Evolutionary conservation across 2,113 vertebrate genomes (phyloP).

Genomic region (Pseudolaguvia tuberculata): DNA sequence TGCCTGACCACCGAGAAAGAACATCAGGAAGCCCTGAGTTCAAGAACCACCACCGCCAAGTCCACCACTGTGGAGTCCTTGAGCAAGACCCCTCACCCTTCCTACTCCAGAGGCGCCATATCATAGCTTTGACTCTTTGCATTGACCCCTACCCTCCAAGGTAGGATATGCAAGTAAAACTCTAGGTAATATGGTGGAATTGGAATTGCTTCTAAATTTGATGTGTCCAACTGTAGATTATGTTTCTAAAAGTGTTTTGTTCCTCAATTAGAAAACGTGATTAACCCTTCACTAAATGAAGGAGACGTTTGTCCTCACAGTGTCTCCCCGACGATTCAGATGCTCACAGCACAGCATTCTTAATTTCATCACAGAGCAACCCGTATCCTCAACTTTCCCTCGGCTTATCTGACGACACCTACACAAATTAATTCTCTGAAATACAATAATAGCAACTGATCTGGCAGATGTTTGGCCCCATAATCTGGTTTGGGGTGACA

Average conservation of each 20-base stretch:
- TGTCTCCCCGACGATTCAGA: slow-evolving; percentile 35
- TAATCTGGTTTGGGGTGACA: slow-evolving; percentile 66
- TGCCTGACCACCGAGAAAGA: no score
- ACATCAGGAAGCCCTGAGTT: no score
- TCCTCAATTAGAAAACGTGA: not conserved
- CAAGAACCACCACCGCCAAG: no score
- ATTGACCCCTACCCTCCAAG: no score
- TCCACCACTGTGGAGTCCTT: no score
- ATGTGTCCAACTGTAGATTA: no score
- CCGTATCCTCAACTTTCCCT: slow-evolving; percentile 60
- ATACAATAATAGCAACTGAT: slow-evolving; percentile 61
- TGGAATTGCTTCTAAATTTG: no score
- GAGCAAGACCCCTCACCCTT: no score
- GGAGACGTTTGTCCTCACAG: slow-evolving; percentile 13
- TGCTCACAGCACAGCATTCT: slow-evolving; percentile 49
- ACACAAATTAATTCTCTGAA: slow-evolving; percentile 62
- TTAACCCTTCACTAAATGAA: not conserved
- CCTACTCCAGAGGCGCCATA: no score
- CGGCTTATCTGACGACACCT: slow-evolving; percentile 65
- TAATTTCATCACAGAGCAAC: slow-evolving; percentile 61
- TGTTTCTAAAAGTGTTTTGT: not conserved
- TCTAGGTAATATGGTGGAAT: no score
- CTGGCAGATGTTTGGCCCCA: slow-evolving; percentile 63
- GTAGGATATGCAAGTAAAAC: no score
- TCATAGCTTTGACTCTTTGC: no score